These are phyloP conservation scores for Eugnorisma glareosa DNA, from an alignment of 2,888 invertebrate species.

Conservation along the genomic window DNA sequence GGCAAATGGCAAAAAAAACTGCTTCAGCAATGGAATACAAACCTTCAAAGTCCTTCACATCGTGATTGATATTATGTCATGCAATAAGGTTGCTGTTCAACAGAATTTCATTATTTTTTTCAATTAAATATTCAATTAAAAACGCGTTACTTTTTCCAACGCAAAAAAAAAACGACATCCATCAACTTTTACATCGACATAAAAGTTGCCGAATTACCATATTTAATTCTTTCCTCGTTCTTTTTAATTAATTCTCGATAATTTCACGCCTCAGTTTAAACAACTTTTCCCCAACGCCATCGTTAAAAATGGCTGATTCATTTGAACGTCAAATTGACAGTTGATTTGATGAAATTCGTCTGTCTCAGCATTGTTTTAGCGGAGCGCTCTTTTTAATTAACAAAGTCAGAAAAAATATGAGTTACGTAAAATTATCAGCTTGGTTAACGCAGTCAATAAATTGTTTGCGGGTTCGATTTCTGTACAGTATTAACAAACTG, in stretches of 20 bases:
- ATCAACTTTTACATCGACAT: constrained; percentile 27
- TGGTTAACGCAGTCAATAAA: background rate
- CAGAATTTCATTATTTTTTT: background rate
- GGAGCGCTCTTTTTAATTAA: constrained; percentile 47
- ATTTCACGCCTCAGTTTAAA: constrained; percentile 45
- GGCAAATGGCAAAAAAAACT: no score
- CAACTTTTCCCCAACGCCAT: constrained; percentile 46
- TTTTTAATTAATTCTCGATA: constrained; percentile 55
- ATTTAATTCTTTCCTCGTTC: constrained; percentile 39
- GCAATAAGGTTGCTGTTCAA: background rate
- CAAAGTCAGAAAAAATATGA: constrained; percentile 20
- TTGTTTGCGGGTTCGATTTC: background rate
- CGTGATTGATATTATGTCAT: background rate
- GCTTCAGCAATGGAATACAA: background rate
- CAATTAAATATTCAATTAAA: constrained; percentile 20
- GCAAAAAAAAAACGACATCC: constrained; percentile 7
- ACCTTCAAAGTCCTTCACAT: background rate
- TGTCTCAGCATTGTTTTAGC: constrained; percentile 26
- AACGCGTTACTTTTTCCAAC: background rate
- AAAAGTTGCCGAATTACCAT: constrained; percentile 52
- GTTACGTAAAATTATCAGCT: background rate
- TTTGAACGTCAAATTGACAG: constrained; percentile 57
- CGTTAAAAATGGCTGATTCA: constrained; percentile 60
- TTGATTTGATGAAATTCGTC: constrained; percentile 44
- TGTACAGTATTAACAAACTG: background rate